These are phyloP conservation scores for Itoplectis maculator DNA, from an alignment of 2,888 invertebrate genomes.

Conservation along the genomic window DNA sequence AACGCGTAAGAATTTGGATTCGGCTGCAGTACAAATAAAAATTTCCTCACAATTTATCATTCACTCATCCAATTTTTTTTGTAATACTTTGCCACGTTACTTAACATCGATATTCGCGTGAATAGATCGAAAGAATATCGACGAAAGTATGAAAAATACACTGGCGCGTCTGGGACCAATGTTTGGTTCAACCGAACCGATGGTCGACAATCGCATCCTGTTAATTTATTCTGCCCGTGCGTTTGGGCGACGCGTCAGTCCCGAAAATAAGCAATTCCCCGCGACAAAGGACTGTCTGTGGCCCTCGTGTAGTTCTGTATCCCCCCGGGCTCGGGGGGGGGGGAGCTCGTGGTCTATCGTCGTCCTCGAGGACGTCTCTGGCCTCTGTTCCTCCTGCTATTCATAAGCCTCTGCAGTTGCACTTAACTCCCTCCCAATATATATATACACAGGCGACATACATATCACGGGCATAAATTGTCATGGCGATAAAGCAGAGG, in stretches of 20 bases:
- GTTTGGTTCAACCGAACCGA: too few species aligned
- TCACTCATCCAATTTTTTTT: too few species aligned
- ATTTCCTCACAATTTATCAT: too few species aligned
- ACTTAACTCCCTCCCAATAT: constrained; percentile 41
- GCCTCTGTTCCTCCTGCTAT: constrained; percentile 35
- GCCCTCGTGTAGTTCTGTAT: neutral
- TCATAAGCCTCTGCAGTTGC: constrained; percentile 48
- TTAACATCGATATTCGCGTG: too few species aligned
- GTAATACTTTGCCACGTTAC: too few species aligned
- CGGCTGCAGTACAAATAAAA: too few species aligned
- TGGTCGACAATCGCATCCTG: neutral
- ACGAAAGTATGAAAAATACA: too few species aligned
- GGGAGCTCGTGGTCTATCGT: too few species aligned
- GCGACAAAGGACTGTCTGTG: neutral
- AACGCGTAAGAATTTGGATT: too few species aligned
- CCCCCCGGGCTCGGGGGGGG: constrained; percentile 10
- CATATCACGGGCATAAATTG: constrained; percentile 47
- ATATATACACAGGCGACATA: neutral
- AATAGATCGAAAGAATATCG: too few species aligned
- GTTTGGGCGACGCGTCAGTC: neutral
- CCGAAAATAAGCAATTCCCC: neutral
- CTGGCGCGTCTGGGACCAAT: too few species aligned
- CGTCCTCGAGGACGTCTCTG: constrained; percentile 17
- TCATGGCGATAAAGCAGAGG: constrained; percentile 42
- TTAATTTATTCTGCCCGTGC: neutral